Conservation (phyloP, 2,797 vertebrate genomes). For the Mormyrus proboscirostris region DNA sequence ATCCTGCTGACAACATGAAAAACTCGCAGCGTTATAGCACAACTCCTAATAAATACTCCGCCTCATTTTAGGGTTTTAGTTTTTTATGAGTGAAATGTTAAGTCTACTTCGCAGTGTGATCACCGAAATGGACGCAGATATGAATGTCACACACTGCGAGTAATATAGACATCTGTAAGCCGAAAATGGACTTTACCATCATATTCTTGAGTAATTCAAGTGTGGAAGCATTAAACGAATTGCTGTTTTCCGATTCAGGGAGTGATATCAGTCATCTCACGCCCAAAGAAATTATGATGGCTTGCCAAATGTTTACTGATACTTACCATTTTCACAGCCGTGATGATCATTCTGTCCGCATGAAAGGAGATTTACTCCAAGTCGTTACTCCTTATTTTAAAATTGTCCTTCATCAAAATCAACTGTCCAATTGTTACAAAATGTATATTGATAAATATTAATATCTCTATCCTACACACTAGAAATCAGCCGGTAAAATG, state of each 20-base stretch:
- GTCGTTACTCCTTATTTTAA: not conserved
- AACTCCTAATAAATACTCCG: not conserved
- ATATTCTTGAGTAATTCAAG: constrained; percentile 25
- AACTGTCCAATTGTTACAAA: not conserved
- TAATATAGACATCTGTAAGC: constrained; percentile 16
- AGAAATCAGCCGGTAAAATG: not conserved
- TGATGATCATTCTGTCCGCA: constrained; percentile 38
- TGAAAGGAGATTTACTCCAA: constrained; percentile 15
- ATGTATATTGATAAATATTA: not conserved
- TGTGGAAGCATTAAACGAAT: constrained; percentile 36
- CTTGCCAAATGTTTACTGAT: constrained; percentile 17
- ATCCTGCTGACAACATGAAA: not conserved
- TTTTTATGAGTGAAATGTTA: not conserved
- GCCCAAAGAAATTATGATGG: constrained; percentile 29
- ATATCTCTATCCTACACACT: not conserved
- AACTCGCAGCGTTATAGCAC: not conserved
- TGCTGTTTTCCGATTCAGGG: constrained; percentile 33
- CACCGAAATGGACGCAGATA: not conserved
- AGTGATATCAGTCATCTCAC: constrained; percentile 32
- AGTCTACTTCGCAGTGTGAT: not conserved
- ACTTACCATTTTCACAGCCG: constrained; percentile 22
- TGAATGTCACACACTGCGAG: not conserved
- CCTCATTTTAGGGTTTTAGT: not conserved
- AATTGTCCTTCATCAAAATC: not conserved
- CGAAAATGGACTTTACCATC: constrained; percentile 39